Percentiles rank a stretch among this genome's conserved stretches.
phyloP scores from a whole-genome alignment of 2,113 vertebrate genomes.

The Emydocephalus ijimae region DNA sequence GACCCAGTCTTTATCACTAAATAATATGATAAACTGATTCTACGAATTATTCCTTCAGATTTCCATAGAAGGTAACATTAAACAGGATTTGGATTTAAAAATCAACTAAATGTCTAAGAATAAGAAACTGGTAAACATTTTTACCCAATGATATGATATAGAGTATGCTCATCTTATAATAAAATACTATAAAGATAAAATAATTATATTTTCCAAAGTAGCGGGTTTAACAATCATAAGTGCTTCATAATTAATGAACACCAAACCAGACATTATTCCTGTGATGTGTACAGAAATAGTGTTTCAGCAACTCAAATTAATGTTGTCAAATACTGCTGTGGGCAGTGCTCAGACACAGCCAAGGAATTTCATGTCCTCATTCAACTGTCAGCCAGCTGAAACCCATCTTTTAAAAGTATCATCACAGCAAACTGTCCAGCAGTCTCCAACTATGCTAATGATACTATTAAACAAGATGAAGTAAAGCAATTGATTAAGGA shows the following conservation, averaged over 20 bases:
- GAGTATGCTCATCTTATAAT: not conserved
- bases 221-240: not conserved
- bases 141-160: not conserved
- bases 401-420: conserved; percentile 61
- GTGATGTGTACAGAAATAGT: not conserved
- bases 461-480: not conserved
- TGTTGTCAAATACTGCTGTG: conserved; percentile 25
- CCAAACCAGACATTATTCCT: not conserved
- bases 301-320: not conserved
- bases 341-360: conserved; percentile 70
- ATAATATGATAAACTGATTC: not conserved
- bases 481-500: not conserved
- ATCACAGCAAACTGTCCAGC: conserved; percentile 60
- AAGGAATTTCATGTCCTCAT: conserved; percentile 69
- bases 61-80: not conserved
- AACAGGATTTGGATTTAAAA: not conserved
- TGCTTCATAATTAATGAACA: not conserved
- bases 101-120: not conserved
- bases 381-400: conserved; percentile 65
- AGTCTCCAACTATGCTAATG: not conserved
- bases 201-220: not conserved
- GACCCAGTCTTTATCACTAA: not conserved
- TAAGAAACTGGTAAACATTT: not conserved
- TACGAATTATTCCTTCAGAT: not conserved
- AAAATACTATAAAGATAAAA: not conserved